Base-by-base conservation (phyloP, 2,888 invertebrate species). In the Lysandra coridon region DNA sequence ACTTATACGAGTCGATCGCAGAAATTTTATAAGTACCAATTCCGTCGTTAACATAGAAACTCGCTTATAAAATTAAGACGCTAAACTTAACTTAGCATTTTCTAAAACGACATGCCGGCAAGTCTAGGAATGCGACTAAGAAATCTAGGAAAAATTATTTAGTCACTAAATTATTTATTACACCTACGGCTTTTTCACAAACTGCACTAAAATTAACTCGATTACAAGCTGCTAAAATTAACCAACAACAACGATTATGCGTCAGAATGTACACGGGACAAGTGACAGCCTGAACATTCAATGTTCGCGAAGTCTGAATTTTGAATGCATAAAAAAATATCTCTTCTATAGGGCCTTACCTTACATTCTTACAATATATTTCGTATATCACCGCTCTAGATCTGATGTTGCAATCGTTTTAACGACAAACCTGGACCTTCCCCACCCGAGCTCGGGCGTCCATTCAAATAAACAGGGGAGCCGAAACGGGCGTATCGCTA, bases 251-350 rank as follows among this genome's bases (percentile, higher is more conserved):
- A 93, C 89, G 90, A 92, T 90, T 91, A 92, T 91, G 92, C 90
- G 92, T 90, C 84, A 85, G 86, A 89, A 88, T 87, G 85, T 90
- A 90, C 88, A 90, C 82, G 80, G 81, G 82, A 82, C 82, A 82
- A 83, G 79, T 80, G 88, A 89, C 89, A 88, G 89, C 85, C 86
- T 87, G 89, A 85, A 79, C 78, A 80, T 87, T 90, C 90, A 85
- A 88, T 88, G 84, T 88, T 85, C 80, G 91, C 88, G 85, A 88
- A 90, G 89, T 89, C 89, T 86, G 90, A 92, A 92, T 90, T 92
- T 91, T 89, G 92, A 92, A 92, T 90, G 93, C 90, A 91, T 94
- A 94, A 94, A 94, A 93, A 94, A 94, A 94, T 94, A 94, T 93
- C 90, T 92, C 90, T 93, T 89, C 91, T 91, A 92, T 91, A 91